phyloP scores from a whole-genome alignment of 2,797 vertebrate genomes.

The Sebastes hopkinsi region DNA sequence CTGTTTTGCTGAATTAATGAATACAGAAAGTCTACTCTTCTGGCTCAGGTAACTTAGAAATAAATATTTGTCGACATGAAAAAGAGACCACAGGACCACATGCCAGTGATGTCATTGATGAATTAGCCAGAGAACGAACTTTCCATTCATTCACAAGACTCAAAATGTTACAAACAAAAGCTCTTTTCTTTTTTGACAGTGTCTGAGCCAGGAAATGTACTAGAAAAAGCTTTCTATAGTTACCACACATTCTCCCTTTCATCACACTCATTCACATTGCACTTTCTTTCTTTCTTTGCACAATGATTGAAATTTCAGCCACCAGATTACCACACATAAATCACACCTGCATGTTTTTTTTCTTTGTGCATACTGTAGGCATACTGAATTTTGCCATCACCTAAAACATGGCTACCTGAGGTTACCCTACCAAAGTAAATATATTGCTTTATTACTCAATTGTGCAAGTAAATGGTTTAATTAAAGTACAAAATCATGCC shows the following conservation, averaged over 20 bases:
- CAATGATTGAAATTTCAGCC: neutral
- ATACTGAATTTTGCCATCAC: neutral
- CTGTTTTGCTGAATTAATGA: conserved; percentile 16
- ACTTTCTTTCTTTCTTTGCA: neutral
- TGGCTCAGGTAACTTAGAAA: conserved; percentile 7
- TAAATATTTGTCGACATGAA: conserved; percentile 27
- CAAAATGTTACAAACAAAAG: neutral
- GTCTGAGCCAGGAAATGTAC: neutral
- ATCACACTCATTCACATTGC: neutral
- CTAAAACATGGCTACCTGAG: neutral
- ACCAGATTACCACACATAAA: neutral
- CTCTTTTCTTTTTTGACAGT: neutral
- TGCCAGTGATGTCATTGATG: conserved; percentile 20
- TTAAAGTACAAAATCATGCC: neutral
- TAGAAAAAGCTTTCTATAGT: neutral
- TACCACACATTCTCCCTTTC: neutral
- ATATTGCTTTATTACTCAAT: neutral
- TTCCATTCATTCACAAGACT: neutral
- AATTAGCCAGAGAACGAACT: neutral
- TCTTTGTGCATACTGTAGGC: neutral
- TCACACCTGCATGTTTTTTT: neutral
- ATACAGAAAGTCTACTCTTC: conserved; percentile 6
- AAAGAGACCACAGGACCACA: conserved; percentile 8
- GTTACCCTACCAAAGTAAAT: neutral
- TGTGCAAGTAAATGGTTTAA: neutral